A percentile compares a stretch with the other conserved stretches of the same genome.
These are phyloP conservation scores for Bos javanicus DNA, from an alignment of 2,113 vertebrate genomes.

Conservation along the genomic window DNA sequence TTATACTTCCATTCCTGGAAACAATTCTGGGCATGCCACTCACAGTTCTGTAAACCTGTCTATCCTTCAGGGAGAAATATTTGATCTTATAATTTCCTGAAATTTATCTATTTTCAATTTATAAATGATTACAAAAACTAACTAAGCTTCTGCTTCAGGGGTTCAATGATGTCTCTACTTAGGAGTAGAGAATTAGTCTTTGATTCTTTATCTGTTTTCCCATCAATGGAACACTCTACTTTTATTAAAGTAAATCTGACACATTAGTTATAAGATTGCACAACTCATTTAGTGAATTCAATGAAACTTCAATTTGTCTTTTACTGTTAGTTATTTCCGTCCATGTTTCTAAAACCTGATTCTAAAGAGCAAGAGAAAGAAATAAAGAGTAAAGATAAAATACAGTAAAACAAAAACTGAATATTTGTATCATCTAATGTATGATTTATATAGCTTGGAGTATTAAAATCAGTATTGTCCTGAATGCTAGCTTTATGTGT, in stretches of 20 bases:
- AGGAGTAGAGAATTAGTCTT: background rate
- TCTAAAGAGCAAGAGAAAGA: background rate
- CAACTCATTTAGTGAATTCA: conserved; percentile 47
- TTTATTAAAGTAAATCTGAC: conserved; percentile 28
- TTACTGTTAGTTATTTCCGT: conserved; percentile 34
- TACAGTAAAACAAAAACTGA: background rate
- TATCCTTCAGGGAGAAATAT: conserved; percentile 32
- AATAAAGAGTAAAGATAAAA: background rate
- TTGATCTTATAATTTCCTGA: conserved; percentile 46
- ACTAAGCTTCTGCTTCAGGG: background rate
- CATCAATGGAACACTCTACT: background rate
- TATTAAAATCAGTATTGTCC: background rate
- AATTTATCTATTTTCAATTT: conserved; percentile 53
- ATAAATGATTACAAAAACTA: conserved; percentile 33
- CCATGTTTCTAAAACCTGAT: background rate
- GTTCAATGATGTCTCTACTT: background rate
- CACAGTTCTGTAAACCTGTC: conserved; percentile 32
- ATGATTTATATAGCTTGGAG: background rate
- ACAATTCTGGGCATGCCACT: background rate
- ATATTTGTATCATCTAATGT: background rate
- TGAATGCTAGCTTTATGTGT: background rate
- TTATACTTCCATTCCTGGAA: background rate
- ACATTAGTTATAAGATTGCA: background rate
- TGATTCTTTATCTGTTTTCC: conserved; percentile 18
- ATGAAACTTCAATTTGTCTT: conserved; percentile 38